Conservation (phyloP, 1,140 invertebrate genomes). For the Cylas formicarius region DNA sequence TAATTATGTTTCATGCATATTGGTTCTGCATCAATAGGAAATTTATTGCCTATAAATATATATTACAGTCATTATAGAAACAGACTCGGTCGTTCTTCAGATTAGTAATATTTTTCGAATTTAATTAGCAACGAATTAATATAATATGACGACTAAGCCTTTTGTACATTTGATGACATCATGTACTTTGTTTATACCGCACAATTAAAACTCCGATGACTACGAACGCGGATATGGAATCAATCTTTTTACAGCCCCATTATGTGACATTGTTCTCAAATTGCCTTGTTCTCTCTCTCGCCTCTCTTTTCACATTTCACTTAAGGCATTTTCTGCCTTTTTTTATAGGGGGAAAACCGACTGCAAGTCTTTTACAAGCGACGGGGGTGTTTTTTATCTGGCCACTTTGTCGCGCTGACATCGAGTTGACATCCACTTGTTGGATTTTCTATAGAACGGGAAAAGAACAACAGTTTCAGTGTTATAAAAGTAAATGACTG, state of each 20-base stretch:
- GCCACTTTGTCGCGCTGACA: conserved; percentile 39
- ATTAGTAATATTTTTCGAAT: no score
- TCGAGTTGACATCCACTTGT: conserved; percentile 42
- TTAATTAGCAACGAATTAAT: no score
- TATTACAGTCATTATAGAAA: conserved; percentile 3
- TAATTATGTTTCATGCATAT: conserved; percentile 7
- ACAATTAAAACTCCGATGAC: no score
- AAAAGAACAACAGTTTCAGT: conserved; percentile 30
- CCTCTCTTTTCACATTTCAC: conserved; percentile 27
- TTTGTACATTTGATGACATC: no score
- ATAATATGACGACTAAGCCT: no score
- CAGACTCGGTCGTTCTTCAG: no score
- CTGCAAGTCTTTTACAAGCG: conserved; percentile 38
- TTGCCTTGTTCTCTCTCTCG: conserved; percentile 20
- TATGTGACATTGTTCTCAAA: conserved; percentile 21
- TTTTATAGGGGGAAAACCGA: conserved; percentile 26
- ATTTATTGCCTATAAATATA: conserved; percentile 10
- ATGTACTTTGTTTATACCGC: no score
- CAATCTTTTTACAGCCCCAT: conserved; percentile 19
- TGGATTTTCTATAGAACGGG: conserved; percentile 33
- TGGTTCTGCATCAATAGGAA: conserved; percentile 6
- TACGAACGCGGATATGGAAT: no score
- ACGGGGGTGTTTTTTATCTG: conserved; percentile 41
- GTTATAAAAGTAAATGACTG: conserved; percentile 30
- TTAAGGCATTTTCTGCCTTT: conserved; percentile 22